phyloP scores from a whole-genome alignment of 2,797 vertebrate genomes.

The Myoxocephalus aenaeus region DNA sequence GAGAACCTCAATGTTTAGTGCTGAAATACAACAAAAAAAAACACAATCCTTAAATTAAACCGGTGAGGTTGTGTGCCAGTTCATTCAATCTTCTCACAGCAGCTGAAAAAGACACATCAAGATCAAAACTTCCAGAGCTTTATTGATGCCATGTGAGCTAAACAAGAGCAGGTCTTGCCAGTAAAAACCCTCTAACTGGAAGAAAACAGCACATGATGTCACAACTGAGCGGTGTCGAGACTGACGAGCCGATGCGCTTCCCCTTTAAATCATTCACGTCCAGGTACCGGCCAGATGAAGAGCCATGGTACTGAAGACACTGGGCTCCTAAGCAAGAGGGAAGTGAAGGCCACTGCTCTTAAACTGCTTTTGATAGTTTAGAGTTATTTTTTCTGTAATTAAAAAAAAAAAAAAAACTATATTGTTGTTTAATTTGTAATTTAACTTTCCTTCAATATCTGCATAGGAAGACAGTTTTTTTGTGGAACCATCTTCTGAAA shows the following conservation, averaged over 20 bases:
- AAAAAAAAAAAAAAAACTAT: constrained; percentile 37
- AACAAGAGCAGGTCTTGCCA: constrained; percentile 60
- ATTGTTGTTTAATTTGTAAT: constrained; percentile 43
- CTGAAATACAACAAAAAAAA: not conserved
- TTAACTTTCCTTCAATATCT: constrained; percentile 50
- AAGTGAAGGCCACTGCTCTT: constrained; percentile 73
- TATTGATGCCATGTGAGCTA: constrained; percentile 74
- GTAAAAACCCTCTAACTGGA: constrained; percentile 68
- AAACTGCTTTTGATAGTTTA: constrained; percentile 47
- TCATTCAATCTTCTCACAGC: not conserved
- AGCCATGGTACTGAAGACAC: constrained; percentile 59
- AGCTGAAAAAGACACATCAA: constrained; percentile 47
- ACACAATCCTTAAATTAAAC: not conserved
- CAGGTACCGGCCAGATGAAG: constrained; percentile 52
- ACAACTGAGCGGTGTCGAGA: constrained; percentile 38
- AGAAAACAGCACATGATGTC: constrained; percentile 63
- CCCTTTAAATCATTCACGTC: constrained; percentile 31
- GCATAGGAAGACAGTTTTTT: constrained; percentile 15
- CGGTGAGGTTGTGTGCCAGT: not conserved
- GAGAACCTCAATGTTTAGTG: not conserved
- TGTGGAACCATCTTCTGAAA: constrained; percentile 34
- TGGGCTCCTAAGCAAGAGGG: constrained; percentile 58
- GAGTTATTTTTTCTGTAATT: constrained; percentile 49
- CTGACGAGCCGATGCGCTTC: constrained; percentile 38
- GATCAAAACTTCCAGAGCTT: constrained; percentile 80